A percentile compares a stretch with the other conserved stretches of the same genome.
These are phyloP conservation scores for Trissolcus japonicus DNA, from an alignment of 2,888 invertebrate species.

Conservation along the genomic window DNA sequence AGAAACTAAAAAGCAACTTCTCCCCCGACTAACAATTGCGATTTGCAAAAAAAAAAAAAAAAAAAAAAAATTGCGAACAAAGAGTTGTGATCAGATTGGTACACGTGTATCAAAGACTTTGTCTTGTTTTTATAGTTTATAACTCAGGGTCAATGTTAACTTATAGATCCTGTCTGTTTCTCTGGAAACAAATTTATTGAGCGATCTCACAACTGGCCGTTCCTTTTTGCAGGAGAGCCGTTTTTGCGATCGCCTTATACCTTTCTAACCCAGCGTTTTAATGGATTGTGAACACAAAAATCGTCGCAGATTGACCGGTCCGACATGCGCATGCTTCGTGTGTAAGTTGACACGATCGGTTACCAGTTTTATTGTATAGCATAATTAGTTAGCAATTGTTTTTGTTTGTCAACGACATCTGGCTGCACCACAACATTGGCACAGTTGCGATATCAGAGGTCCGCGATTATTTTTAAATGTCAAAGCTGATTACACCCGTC, in stretches of 20 bases:
- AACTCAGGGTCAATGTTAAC: slow-evolving; percentile 48
- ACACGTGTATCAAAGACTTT: slow-evolving; percentile 39
- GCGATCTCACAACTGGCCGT: slow-evolving; percentile 8
- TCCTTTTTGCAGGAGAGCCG: slow-evolving; percentile 38
- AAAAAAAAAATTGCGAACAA: too few relatives aligned
- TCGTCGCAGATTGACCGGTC: slow-evolving; percentile 18
- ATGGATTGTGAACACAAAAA: slow-evolving; percentile 39
- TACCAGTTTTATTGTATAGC: too few relatives aligned
- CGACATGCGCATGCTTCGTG: slow-evolving; percentile 46
- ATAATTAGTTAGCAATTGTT: slow-evolving; percentile 10
- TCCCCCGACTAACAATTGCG: too few relatives aligned
- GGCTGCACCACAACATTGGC: slow-evolving; percentile 24
- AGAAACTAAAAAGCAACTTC: too few relatives aligned
- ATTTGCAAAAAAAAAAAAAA: too few relatives aligned
- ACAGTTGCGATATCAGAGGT: slow-evolving; percentile 36
- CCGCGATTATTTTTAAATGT: slow-evolving; percentile 30
- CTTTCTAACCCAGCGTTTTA: slow-evolving; percentile 13
- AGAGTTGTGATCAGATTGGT: slow-evolving; percentile 26
- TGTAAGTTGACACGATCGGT: slow-evolving; percentile 31
- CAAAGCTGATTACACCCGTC: slow-evolving; percentile 25
- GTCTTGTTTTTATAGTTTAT: slow-evolving; percentile 16
- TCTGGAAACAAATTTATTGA: slow-evolving; percentile 41
- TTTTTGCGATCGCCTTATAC: slow-evolving; percentile 1
- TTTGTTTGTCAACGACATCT: slow-evolving; percentile 34
- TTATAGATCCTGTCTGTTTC: slow-evolving; percentile 32